Evolutionary conservation across 1,140 invertebrate genomes (phyloP).

Genomic region (Neodiprion virginianus): DNA sequence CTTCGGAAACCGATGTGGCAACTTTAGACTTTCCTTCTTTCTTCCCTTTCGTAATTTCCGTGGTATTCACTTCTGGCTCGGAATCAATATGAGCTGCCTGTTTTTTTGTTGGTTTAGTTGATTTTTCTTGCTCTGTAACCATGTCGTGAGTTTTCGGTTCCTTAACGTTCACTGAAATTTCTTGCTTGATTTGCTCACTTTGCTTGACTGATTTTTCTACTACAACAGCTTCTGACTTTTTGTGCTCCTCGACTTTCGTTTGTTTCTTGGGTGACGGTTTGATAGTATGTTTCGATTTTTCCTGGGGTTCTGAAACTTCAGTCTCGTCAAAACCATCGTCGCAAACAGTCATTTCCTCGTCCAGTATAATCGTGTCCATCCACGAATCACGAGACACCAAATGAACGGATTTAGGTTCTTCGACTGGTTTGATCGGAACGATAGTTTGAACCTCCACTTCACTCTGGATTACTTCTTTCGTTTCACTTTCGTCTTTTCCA

Average conservation of each 20-base stretch:
- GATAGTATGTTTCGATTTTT: slow-evolving; percentile 9
- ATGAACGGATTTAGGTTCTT: slow-evolving; percentile 35
- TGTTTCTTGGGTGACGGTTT: slow-evolving; percentile 6
- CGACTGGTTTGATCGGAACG: slow-evolving; percentile 18
- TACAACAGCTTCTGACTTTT: background rate
- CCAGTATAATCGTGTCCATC: slow-evolving; percentile 41
- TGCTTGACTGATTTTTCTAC: slow-evolving; percentile 8
- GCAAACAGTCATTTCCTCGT: slow-evolving; percentile 21
- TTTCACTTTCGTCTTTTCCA: slow-evolving; percentile 22
- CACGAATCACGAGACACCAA: slow-evolving; percentile 45
- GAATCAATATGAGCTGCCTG: slow-evolving; percentile 10
- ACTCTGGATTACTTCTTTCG: slow-evolving; percentile 41
- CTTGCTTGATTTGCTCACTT: slow-evolving; percentile 14
- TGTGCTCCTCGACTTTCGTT: background rate
- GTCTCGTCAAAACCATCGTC: slow-evolving; percentile 34
- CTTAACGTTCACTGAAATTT: slow-evolving; percentile 8
- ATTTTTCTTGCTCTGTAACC: slow-evolving; percentile 14
- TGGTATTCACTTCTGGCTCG: background rate
- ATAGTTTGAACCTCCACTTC: slow-evolving; percentile 39
- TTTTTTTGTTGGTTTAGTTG: slow-evolving; percentile 14
- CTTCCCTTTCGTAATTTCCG: slow-evolving; percentile 9
- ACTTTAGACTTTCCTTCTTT: slow-evolving; percentile 20
- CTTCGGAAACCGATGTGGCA: slow-evolving; percentile 18
- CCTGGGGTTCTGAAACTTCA: slow-evolving; percentile 3
- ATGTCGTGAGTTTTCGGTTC: slow-evolving; percentile 12